Evolutionary conservation across 30 jellyfish, hydroid and myxozoan species (phyloP).

Genomic region (Sanderia malayensis): DNA sequence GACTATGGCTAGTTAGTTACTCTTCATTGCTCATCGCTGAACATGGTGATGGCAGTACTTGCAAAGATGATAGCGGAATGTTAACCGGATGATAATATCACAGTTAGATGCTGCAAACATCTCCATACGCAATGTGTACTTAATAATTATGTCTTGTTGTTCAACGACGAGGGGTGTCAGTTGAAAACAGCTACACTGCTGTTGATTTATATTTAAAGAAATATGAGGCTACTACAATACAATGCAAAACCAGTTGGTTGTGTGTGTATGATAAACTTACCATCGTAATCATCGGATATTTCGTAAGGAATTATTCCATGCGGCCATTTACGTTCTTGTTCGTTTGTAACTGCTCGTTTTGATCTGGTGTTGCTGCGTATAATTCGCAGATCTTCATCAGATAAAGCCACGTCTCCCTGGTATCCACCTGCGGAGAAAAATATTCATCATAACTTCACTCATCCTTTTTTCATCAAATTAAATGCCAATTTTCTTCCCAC

Average conservation of each 20-base stretch:
- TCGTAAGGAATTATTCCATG: conserved; percentile 62
- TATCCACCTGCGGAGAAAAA: conserved; percentile 45
- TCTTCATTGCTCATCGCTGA: no score
- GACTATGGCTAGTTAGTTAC: no score
- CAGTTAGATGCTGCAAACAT: no score
- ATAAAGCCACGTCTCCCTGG: conserved; percentile 69
- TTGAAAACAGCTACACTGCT: neutral
- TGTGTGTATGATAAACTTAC: conserved; percentile 4
- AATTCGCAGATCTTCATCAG: conserved; percentile 38
- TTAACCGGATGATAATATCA: no score
- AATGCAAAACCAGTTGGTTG: neutral
- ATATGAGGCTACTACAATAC: no score
- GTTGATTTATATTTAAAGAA: neutral
- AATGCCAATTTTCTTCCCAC: neutral
- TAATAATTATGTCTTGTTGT: no score
- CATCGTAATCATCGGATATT: conserved; percentile 43
- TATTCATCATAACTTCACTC: neutral
- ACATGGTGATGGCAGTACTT: no score
- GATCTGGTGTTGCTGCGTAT: conserved; percentile 17
- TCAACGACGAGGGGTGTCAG: neutral
- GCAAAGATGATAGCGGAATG: no score
- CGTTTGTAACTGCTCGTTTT: conserved; percentile 64
- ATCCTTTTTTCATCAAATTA: neutral
- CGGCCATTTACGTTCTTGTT: conserved; percentile 66
- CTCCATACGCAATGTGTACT: no score